Conservation (phyloP, 2,888 invertebrate genomes). For the Caenorhabditis sp. region DNA sequence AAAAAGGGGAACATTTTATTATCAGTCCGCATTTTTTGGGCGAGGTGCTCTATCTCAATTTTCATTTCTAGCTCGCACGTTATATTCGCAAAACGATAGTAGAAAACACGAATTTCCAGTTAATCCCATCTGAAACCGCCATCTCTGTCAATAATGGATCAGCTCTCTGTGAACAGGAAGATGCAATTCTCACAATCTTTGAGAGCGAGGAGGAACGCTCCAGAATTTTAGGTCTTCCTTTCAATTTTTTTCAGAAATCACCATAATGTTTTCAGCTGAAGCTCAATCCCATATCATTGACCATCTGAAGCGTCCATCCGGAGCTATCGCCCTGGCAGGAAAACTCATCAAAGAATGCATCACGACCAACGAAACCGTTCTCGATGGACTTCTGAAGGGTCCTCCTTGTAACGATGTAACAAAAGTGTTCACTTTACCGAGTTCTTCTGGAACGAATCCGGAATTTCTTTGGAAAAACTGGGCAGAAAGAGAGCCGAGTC, state of each 20-base stretch:
- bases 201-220: slow-evolving; percentile 15
- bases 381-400: neutral
- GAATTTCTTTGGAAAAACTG: slow-evolving; percentile 32
- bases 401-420: slow-evolving; percentile 12
- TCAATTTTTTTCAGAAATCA: neutral
- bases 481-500: slow-evolving; percentile 30
- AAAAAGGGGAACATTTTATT: no score
- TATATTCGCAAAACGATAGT: neutral
- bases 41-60: no score
- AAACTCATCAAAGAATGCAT: neutral
- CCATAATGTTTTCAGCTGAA: neutral
- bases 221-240: neutral
- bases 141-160: slow-evolving; percentile 18
- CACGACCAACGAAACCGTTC: neutral
- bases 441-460: slow-evolving; percentile 28
- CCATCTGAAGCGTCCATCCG: neutral
- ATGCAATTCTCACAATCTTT: neutral
- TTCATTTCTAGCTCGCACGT: no score
- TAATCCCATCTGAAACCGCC: slow-evolving; percentile 7
- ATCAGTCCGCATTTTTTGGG: neutral
- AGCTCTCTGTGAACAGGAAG: neutral
- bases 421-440: slow-evolving; percentile 12
- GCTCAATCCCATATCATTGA: slow-evolving; percentile 8
- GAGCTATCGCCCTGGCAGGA: slow-evolving; percentile 30
- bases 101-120: slow-evolving; percentile 3